Conservation (phyloP, 1,140 invertebrate species). For the Prorops nasuta region DNA sequence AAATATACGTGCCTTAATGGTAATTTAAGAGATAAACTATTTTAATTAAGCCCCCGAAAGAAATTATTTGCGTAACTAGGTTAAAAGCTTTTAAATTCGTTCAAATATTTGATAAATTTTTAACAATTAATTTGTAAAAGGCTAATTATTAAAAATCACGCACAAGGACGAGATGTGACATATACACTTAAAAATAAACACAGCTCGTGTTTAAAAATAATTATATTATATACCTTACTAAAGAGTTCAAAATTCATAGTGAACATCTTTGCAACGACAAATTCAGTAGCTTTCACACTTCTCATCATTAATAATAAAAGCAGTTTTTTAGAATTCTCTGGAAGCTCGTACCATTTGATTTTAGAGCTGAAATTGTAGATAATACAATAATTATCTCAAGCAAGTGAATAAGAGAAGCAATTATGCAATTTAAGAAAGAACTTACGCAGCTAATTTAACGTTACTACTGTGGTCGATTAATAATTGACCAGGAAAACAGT, state of each 20-base stretch:
- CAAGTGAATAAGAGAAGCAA: neutral
- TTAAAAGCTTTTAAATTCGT: too few relatives aligned
- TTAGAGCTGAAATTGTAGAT: neutral
- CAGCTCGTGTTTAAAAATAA: too few relatives aligned
- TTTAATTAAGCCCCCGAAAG: too few relatives aligned
- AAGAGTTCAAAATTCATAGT: neutral
- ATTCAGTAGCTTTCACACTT: neutral
- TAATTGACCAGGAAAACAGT: neutral
- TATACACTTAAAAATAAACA: too few relatives aligned
- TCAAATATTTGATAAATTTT: too few relatives aligned
- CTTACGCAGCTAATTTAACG: neutral
- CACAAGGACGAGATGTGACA: too few relatives aligned
- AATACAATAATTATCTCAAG: neutral
- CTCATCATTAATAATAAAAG: neutral
- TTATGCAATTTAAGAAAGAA: neutral
- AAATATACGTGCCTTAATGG: too few relatives aligned
- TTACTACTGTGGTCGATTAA: neutral
- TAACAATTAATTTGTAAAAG: too few relatives aligned
- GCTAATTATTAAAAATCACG: too few relatives aligned
- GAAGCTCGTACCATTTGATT: neutral
- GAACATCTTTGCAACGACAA: neutral
- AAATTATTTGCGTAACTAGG: too few relatives aligned
- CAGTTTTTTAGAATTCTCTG: neutral
- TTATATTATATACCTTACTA: too few relatives aligned
- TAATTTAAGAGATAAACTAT: too few relatives aligned